Base-by-base conservation (phyloP, 2,888 invertebrate genomes). In the Saturnia japonica region DNA sequence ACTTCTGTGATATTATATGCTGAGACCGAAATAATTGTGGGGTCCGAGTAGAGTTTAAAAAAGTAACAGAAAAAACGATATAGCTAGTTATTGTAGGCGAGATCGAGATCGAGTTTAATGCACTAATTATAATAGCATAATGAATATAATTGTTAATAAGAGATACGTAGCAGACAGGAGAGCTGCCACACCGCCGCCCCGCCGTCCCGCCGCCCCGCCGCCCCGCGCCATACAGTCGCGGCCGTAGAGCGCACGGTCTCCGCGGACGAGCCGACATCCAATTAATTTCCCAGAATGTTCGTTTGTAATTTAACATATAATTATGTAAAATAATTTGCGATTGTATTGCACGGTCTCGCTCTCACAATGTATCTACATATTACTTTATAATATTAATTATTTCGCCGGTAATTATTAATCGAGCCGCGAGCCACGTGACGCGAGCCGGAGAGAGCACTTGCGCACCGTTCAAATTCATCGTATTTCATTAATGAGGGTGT, bases 71-170 rank as follows among this genome's bases (percentile, higher is more conserved):
- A 47, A 54, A 54, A 1, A n/a, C n/a, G 25, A 57, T 28, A 14
- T 60, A 60, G 4, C 57, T 60, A 25, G 14, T 12, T 25, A 57
- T 54, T 9, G 16, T 47, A 47, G 19, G 19, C 9, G 25, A 9
- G 25, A 14, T 9, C 40, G 64, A 40, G 19, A n/a, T 34, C 68
- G 72, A 71, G 71, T 66, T 70, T 54, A 67, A 54, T 54, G 67
- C 54, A 67, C 54, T 67, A 42, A 70, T 67, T 67, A 66, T 51
- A 67, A 42, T 66, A 28, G 71, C 72, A 67, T 74, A 72, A 74
- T 74, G 71, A 74, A 71, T 74, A 72, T 70, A 68, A 54, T 66
- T 68, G 54, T 25, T 66, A n/a, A 60, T 54, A 57, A 67, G 57
- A 42, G 34, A 47, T 64, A 69, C 45, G n/a, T 40, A n/a, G 14